Evolutionary conservation across 2,113 vertebrate genomes (phyloP).

Genomic region (Delphinapterus leucas): DNA sequence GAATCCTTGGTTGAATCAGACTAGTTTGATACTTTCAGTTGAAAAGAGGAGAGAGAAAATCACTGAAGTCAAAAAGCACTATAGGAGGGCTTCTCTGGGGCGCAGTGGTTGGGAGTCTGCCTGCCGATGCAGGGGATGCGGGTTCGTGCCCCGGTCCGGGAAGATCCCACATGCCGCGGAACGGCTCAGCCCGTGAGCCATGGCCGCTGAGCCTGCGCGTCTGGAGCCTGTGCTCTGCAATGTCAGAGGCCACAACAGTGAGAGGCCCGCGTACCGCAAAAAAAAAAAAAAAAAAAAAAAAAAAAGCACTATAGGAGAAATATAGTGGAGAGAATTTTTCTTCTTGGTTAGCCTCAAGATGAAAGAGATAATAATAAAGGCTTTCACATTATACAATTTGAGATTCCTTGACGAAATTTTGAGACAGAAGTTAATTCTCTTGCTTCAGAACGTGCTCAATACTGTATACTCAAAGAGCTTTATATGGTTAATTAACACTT

Average conservation of each 20-base stretch:
- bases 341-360: not conserved
- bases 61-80: not conserved
- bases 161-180: too few species aligned
- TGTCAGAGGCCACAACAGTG: too few species aligned
- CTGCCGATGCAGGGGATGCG: too few species aligned
- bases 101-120: too few species aligned
- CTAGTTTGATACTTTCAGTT: not conserved
- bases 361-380: not conserved
- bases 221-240: too few species aligned
- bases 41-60: not conserved
- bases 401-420: not conserved
- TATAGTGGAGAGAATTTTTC: not conserved
- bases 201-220: too few species aligned
- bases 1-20: not conserved
- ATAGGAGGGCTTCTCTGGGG: not conserved
- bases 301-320: not conserved
- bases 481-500: not conserved
- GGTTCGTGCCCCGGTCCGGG: too few species aligned
- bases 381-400: not conserved
- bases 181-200: too few species aligned
- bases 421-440: not conserved
- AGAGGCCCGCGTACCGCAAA: too few species aligned
- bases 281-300: too few species aligned
- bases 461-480: not conserved
- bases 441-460: not conserved